Evolutionary conservation across 1,140 invertebrate genomes (phyloP), one percentile per base, ranked within the genome.

Genomic region (Cecropterus lyciades): DNA sequence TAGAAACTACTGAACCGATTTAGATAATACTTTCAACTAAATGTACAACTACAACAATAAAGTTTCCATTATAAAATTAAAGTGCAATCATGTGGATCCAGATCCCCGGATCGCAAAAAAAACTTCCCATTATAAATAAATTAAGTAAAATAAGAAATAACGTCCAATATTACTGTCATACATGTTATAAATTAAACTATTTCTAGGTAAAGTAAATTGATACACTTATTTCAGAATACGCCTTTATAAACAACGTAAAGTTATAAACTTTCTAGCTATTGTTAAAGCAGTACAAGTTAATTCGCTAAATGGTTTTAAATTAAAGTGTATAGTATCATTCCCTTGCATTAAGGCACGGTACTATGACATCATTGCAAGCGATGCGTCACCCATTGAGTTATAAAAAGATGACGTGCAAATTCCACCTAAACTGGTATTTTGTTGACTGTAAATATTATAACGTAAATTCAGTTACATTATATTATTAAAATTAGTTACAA

Each of bases 381-480:
- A 77, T 77, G 75, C 70, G 72, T 77, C 75, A 77, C 69, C 67
- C 65, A 43, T 43, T n/a, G 40, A 43, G 64, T 70, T 73, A 71
- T 76, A 71, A 72, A 69, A 65, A 74, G 30, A 60, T 74, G 75
- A 77, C 75, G 72, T 65, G 45, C 62, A 45, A 57, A 65, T 63
- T 52, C 57, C 56, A 65, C 52, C 55, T 45, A 63, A 72, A 72
- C 70, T 55, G 70, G 62, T 68, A 56, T 56, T 56, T 56, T 20
- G 40, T 45, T 33, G 2, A 33, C 6, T 9, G 30, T 33, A 33
- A 33, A 33, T 33, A 9, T 9, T 33, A 33, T 33, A 24, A 1
- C 5, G 5, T 10, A 33, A 33, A 33, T 33, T 4, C 7, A 33
- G 9, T 33, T 33, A 33, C 30, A 33, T 8, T 33, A 33, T 33